Conservation (phyloP, 2,113 vertebrate species). For the Etia nguti region DNA sequence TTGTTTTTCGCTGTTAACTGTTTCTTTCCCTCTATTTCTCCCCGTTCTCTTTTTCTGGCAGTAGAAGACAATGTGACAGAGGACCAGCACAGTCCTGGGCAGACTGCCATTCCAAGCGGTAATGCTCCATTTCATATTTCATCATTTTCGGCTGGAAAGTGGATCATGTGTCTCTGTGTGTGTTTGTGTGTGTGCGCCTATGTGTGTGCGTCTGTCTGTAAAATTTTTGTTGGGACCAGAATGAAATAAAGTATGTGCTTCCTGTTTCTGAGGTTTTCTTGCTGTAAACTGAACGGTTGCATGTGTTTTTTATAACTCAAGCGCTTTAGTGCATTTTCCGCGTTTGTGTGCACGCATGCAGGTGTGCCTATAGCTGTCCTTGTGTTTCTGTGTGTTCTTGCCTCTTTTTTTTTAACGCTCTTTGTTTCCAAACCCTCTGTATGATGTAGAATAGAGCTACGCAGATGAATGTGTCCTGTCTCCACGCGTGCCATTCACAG, state of each 20-base stretch:
- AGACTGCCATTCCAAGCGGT: slow-evolving; percentile 82
- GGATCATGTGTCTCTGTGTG: slow-evolving; percentile 43
- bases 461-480: slow-evolving; percentile 74
- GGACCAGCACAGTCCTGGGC: slow-evolving; percentile 81
- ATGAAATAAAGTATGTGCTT: slow-evolving; percentile 36
- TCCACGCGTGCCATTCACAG: slow-evolving; percentile 66
- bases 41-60: slow-evolving; percentile 75
- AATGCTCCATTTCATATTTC: slow-evolving; percentile 79
- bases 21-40: slow-evolving; percentile 65
- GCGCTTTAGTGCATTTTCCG: neutral
- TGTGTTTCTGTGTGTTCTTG: slow-evolving; percentile 44
- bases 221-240: slow-evolving; percentile 13
- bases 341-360: slow-evolving; percentile 15
- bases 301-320: neutral
- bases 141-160: slow-evolving; percentile 67
- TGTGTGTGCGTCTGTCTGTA: slow-evolving; percentile 5
- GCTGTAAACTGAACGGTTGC: slow-evolving; percentile 5
- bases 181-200: neutral
- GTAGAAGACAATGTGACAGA: slow-evolving; percentile 87
- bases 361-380: slow-evolving; percentile 36
- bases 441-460: slow-evolving; percentile 63
- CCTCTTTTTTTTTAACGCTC: neutral
- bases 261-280: slow-evolving; percentile 34
- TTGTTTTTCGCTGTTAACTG: slow-evolving; percentile 65
- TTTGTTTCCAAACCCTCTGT: slow-evolving; percentile 20